Evolutionary conservation across 2,888 invertebrate genomes (phyloP).

Genomic region (Dorcus hopei): DNA sequence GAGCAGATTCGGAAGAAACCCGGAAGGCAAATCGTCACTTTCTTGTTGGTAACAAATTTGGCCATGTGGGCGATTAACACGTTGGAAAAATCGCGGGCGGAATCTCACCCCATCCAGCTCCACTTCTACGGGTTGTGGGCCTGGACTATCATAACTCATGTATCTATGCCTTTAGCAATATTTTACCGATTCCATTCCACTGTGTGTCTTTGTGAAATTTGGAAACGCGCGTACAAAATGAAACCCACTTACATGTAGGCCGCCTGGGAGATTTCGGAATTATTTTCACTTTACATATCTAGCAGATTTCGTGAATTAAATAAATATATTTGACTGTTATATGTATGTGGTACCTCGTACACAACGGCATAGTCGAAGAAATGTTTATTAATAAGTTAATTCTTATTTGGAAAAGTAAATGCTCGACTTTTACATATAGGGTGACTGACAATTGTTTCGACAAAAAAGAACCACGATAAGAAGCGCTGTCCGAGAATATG

Average conservation of each 20-base stretch:
- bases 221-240: constrained; percentile 93
- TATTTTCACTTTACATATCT: neutral
- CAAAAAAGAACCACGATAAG: no score
- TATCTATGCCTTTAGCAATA: constrained; percentile 88
- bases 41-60: constrained; percentile 82
- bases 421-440: no score
- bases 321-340: neutral
- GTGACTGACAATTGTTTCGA: no score
- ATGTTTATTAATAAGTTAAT: no score
- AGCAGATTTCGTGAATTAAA: neutral
- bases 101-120: constrained; percentile 87
- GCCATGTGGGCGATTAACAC: constrained; percentile 96
- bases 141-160: constrained; percentile 93
- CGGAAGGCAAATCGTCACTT: constrained; percentile 90
- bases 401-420: no score
- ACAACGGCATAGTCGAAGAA: no score
- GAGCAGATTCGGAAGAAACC: constrained; percentile 85
- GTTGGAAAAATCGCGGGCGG: constrained; percentile 84
- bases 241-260: constrained; percentile 82
- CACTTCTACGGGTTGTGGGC: constrained; percentile 92
- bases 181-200: constrained; percentile 95
- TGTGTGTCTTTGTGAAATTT: constrained; percentile 92
- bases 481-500: no score
- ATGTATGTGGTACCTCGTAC: neutral
- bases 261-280: constrained; percentile 14